Evolutionary conservation across 1,140 invertebrate genomes (phyloP).

Genomic region (Augochlora pura): DNA sequence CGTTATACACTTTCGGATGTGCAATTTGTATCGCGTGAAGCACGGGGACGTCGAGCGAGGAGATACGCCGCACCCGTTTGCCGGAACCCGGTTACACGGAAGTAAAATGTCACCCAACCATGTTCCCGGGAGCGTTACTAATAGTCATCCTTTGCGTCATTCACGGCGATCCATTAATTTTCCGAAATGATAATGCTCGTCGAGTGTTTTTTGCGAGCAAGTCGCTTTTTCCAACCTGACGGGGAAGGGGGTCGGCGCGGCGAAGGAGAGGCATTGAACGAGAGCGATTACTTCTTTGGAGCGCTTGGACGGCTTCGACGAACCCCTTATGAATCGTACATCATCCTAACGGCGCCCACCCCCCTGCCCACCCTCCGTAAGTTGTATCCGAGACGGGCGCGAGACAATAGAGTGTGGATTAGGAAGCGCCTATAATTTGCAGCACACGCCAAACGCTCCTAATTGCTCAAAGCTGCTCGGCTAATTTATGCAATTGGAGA

Average conservation of each 20-base stretch:
- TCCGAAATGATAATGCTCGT: too few species aligned
- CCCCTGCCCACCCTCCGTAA: neutral
- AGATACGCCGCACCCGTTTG: too few species aligned
- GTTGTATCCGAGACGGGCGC: neutral
- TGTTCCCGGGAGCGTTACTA: too few species aligned
- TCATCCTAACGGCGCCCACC: neutral
- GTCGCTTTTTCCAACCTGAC: neutral
- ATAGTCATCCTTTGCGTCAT: too few species aligned
- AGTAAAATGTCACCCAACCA: too few species aligned
- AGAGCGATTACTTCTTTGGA: neutral
- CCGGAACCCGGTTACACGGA: too few species aligned
- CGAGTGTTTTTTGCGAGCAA: too few species aligned
- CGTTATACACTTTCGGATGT: too few species aligned
- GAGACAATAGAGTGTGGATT: constrained; percentile 22
- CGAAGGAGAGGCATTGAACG: neutral
- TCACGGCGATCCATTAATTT: too few species aligned
- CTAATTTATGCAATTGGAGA: constrained; percentile 35
- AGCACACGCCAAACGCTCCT: constrained; percentile 18
- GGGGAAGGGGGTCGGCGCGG: too few species aligned
- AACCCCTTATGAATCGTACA: neutral
- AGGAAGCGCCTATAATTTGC: constrained; percentile 29
- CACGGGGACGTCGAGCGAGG: too few species aligned
- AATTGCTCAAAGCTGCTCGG: constrained; percentile 35
- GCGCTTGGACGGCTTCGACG: neutral
- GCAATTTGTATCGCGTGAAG: too few species aligned